A percentile compares a stretch with the other conserved stretches of the same genome.
Conservation (phyloP, 1,140 invertebrate species). For the Bombus haemorrhoidalis region DNA sequence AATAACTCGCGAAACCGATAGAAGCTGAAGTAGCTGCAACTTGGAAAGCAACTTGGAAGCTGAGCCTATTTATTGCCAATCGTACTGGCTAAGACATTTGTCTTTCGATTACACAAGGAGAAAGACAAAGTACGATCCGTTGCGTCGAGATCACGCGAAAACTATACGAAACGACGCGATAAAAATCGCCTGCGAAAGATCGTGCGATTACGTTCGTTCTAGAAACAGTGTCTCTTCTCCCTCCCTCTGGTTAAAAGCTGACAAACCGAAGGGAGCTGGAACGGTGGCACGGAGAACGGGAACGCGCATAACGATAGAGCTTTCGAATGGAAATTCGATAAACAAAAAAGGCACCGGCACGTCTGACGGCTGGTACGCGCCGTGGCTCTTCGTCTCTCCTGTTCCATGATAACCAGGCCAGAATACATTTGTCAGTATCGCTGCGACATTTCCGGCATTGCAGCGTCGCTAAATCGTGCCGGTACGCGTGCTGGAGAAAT, state of each 20-base stretch:
- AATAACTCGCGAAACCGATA: not conserved
- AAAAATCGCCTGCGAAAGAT: not conserved
- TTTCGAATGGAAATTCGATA: constrained; percentile 43
- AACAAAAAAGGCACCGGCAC: constrained; percentile 24
- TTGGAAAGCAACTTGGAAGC: not conserved
- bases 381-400: not conserved
- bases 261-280: too few relatives aligned
- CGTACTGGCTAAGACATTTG: too few relatives aligned
- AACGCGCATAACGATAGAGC: constrained; percentile 16
- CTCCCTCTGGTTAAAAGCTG: not conserved
- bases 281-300: not conserved
- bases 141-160: too few relatives aligned
- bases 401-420: constrained; percentile 24
- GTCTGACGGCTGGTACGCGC: constrained; percentile 1
- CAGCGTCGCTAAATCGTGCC: constrained; percentile 8
- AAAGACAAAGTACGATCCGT: too few relatives aligned
- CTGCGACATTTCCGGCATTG: constrained; percentile 5
- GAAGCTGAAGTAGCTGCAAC: not conserved
- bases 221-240: not conserved
- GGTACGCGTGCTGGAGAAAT: constrained; percentile 1
- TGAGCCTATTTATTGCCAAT: too few relatives aligned
- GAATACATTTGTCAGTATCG: constrained; percentile 48
- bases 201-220: not conserved
- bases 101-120: too few relatives aligned
- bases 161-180: not conserved